Conservation (phyloP, 2,888 invertebrate genomes). For the Serripes groenlandicus region DNA sequence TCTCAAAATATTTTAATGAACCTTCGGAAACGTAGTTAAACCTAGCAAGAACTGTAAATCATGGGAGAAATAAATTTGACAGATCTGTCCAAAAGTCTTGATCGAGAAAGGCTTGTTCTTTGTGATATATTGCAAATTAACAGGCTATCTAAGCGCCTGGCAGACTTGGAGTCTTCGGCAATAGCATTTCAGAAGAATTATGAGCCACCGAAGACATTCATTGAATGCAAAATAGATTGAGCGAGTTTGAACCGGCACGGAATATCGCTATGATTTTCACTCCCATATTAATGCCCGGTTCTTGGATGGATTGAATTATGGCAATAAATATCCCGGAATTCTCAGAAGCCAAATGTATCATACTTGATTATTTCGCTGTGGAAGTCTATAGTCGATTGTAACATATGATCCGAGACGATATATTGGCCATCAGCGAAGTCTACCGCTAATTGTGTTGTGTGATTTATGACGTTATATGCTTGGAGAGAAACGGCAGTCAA, state of each 20-base stretch:
- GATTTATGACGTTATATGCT: slow-evolving; percentile 62
- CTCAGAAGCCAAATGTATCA: slow-evolving; percentile 60
- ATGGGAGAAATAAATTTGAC: slow-evolving; percentile 68
- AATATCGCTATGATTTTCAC: slow-evolving; percentile 69
- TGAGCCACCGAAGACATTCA: slow-evolving; percentile 58
- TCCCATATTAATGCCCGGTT: slow-evolving; percentile 66
- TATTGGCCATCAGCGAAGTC: slow-evolving; percentile 65
- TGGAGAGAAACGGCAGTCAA: too few species aligned
- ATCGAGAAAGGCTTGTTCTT: slow-evolving; percentile 63
- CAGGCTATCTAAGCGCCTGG: slow-evolving; percentile 69
- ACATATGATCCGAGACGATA: slow-evolving; percentile 64
- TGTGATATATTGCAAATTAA: slow-evolving; percentile 71
- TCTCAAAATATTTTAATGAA: slow-evolving; percentile 72
- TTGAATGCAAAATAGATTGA: slow-evolving; percentile 72
- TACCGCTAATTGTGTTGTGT: slow-evolving; percentile 66
- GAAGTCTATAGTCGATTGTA: slow-evolving; percentile 48
- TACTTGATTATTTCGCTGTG: slow-evolving; percentile 51
- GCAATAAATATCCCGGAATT: slow-evolving; percentile 60
- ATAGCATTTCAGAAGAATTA: slow-evolving; percentile 69
- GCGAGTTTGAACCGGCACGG: slow-evolving; percentile 65
- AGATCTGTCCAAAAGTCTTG: slow-evolving; percentile 67
- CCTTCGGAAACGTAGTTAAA: slow-evolving; percentile 62
- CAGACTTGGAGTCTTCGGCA: slow-evolving; percentile 65
- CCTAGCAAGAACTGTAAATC: slow-evolving; percentile 60
- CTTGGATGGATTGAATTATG: slow-evolving; percentile 67